A percentile compares a stretch with the other conserved stretches of the same genome.
Conservation (phyloP, 2,113 vertebrate genomes). For the Pelecanus crispus region DNA sequence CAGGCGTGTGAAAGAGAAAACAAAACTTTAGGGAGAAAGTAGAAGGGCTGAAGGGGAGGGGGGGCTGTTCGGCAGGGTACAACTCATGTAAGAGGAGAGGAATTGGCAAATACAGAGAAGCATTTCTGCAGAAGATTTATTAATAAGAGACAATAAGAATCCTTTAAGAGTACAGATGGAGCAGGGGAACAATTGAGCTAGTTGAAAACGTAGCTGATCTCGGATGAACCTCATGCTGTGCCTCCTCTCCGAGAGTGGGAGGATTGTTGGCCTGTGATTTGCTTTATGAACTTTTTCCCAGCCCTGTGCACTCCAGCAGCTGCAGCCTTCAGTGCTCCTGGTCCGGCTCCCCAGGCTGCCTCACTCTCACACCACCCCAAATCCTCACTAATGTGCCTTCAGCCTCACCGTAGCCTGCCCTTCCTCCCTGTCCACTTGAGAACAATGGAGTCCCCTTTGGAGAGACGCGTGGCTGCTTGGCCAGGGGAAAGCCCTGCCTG, state of each 20-base stretch:
- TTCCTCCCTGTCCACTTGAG: not conserved
- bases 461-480: not conserved
- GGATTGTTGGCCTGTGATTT: not conserved
- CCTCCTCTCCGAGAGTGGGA: not conserved
- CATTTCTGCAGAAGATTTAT: not conserved
- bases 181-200: not conserved
- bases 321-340: not conserved
- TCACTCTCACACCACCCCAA: not conserved
- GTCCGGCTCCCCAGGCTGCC: not conserved
- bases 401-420: not conserved
- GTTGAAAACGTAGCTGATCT: not conserved
- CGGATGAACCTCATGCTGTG: not conserved
- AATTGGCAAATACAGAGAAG: not conserved
- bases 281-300: not conserved
- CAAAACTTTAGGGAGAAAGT: not conserved
- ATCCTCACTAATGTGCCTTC: not conserved
- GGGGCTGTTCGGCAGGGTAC: accelerated
- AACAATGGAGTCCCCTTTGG: accelerated
- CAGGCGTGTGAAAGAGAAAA: not conserved
- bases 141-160: not conserved
- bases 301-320: not conserved
- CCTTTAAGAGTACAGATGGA: not conserved
- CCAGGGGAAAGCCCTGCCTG: not conserved
- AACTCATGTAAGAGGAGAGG: not conserved
- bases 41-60: not conserved